Conservation (phyloP, 2,888 invertebrate genomes). For the Esperia sulphurella region DNA sequence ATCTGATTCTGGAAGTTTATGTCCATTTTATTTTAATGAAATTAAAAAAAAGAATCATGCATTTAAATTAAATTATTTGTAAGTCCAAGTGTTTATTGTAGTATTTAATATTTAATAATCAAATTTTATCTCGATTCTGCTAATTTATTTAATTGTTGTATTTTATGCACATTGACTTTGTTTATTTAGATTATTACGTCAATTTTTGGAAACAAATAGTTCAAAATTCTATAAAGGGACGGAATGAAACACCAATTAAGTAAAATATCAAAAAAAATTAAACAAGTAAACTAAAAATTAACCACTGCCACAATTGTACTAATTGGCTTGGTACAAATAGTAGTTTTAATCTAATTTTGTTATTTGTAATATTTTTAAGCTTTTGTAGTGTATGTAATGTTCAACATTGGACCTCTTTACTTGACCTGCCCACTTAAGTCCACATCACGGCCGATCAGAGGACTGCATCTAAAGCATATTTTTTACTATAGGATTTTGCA, state of each 20-base stretch:
- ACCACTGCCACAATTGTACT: conserved; percentile 35
- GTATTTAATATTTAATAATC: conserved; percentile 10
- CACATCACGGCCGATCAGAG: no score
- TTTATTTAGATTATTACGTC: neutral
- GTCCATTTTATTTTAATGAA: conserved; percentile 10
- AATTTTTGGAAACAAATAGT: conserved; percentile 18
- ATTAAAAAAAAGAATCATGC: conserved; percentile 18
- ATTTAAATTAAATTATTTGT: conserved; percentile 25
- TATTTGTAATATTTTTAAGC: conserved; percentile 19
- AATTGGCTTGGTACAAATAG: conserved; percentile 17
- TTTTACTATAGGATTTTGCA: no score
- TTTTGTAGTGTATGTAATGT: conserved; percentile 17
- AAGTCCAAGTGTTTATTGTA: conserved; percentile 26
- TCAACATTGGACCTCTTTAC: neutral
- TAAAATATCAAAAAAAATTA: conserved; percentile 10
- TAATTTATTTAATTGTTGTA: conserved; percentile 7
- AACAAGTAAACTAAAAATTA: conserved; percentile 1
- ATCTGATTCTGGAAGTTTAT: neutral
- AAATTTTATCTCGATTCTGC: conserved; percentile 4
- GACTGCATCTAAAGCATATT: no score
- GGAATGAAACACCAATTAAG: conserved; percentile 30
- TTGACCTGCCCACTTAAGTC: no score
- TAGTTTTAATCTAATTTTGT: conserved; percentile 18
- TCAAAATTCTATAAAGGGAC: conserved; percentile 22
- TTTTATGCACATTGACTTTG: conserved; percentile 3